Percentiles rank a stretch among this genome's conserved stretches.
These are phyloP conservation scores for Drosophila subobscura DNA, from an alignment of 1,140 invertebrate genomes.

Conservation along the genomic window DNA sequence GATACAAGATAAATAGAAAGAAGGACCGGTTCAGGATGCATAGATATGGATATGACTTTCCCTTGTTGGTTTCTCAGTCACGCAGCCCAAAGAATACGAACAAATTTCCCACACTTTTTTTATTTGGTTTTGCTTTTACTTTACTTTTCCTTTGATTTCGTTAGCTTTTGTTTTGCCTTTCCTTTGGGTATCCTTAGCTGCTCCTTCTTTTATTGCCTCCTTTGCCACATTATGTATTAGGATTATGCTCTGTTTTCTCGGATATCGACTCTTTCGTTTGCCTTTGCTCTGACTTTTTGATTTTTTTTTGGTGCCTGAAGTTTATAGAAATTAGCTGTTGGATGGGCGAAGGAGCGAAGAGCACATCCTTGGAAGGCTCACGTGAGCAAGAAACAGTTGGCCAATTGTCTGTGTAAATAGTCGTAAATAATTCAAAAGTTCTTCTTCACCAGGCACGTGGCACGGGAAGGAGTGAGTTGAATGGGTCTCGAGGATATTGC, in stretches of 20 bases:
- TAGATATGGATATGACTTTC: conserved; percentile 41
- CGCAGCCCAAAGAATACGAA: conserved; percentile 52
- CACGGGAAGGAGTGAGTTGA: conserved; percentile 13
- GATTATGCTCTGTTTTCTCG: background rate
- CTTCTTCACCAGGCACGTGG: conserved; percentile 35
- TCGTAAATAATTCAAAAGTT: conserved; percentile 68
- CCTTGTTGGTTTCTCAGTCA: conserved; percentile 29
- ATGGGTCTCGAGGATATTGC: conserved; percentile 54
- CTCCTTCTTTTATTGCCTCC: background rate
- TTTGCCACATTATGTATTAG: conserved; percentile 14
- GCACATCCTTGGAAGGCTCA: conserved; percentile 29
- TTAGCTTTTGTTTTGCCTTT: background rate
- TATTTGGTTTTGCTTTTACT: too few species aligned
- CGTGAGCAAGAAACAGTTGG: conserved; percentile 40
- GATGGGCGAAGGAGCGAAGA: background rate
- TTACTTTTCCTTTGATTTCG: conserved; percentile 17
- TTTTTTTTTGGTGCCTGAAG: conserved; percentile 4
- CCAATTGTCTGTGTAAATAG: conserved; percentile 71
- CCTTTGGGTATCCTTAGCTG: conserved; percentile 4
- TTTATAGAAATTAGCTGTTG: conserved; percentile 30
- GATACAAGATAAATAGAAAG: conserved; percentile 62
- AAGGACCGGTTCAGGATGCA: conserved; percentile 27
- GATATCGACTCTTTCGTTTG: too few species aligned
- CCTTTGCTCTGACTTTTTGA: conserved; percentile 13
- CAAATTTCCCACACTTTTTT: conserved; percentile 13